phyloP scores from a whole-genome alignment of 2,888 invertebrate species.

The Petrolisthes cinctipes region DNA sequence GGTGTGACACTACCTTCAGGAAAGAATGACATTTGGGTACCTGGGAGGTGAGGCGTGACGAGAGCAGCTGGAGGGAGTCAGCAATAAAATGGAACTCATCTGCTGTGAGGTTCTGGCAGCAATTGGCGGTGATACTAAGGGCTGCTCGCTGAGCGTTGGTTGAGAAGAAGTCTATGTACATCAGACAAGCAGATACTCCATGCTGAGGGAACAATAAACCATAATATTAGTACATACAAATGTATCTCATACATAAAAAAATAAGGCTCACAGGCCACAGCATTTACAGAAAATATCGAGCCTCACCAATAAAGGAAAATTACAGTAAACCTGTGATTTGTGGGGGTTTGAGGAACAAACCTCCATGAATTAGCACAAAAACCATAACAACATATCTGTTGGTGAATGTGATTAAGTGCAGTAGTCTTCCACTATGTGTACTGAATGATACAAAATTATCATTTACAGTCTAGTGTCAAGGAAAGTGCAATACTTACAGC shows the following conservation, averaged over 20 bases:
- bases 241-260: background rate
- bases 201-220: slow-evolving; percentile 41
- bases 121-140: slow-evolving; percentile 95
- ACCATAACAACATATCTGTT: no score
- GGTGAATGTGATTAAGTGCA: no score
- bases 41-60: slow-evolving; percentile 76
- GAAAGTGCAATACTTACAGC: slow-evolving; percentile 76
- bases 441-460: no score
- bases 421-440: no score
- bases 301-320: background rate
- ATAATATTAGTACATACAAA: no score
- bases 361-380: no score
- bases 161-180: slow-evolving; percentile 98
- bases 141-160: slow-evolving; percentile 97
- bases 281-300: background rate
- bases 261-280: background rate
- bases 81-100: slow-evolving; percentile 95
- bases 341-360: no score
- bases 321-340: background rate
- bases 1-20: no score
- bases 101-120: slow-evolving; percentile 91
- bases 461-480: background rate
- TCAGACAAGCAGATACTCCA: slow-evolving; percentile 95
- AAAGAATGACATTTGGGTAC: slow-evolving; percentile 66
- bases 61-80: slow-evolving; percentile 87